Conservation (phyloP, 2,113 vertebrate genomes). For the Notiomystis cincta region DNA sequence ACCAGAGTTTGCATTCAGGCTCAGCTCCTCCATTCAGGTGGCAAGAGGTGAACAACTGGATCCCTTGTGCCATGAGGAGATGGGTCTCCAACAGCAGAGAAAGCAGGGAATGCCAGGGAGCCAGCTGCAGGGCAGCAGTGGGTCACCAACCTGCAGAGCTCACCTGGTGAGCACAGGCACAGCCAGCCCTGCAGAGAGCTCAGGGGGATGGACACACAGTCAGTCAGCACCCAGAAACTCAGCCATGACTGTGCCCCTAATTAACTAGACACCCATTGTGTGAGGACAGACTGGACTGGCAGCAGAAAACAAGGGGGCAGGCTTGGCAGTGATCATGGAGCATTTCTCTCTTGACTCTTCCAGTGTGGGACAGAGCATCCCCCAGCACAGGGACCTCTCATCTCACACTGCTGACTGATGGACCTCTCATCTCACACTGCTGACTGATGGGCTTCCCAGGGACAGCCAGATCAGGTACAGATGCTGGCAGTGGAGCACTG, state of each 20-base stretch:
- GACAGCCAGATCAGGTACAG: fast-evolving
- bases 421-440: fast-evolving
- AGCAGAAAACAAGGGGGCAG: background rate
- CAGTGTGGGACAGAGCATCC: background rate
- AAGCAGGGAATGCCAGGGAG: background rate
- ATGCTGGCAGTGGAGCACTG: fast-evolving
- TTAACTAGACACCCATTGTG: background rate
- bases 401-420: fast-evolving
- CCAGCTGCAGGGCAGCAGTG: background rate
- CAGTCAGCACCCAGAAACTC: background rate
- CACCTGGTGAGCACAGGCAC: background rate
- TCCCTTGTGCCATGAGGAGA: background rate
- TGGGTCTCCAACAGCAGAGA: background rate
- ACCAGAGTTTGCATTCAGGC: background rate
- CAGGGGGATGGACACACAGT: fast-evolving
- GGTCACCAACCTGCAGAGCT: background rate
- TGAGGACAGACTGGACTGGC: background rate
- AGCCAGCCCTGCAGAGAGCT: background rate
- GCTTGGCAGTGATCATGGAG: fast-evolving
- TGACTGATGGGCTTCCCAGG: fast-evolving
- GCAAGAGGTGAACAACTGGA: background rate
- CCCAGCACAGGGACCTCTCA: background rate
- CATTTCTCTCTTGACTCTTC: background rate
- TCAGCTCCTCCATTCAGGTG: background rate
- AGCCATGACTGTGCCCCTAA: background rate